Evolutionary conservation across 2,888 invertebrate genomes (phyloP).

Genomic region (Aspidiotus rigidus): DNA sequence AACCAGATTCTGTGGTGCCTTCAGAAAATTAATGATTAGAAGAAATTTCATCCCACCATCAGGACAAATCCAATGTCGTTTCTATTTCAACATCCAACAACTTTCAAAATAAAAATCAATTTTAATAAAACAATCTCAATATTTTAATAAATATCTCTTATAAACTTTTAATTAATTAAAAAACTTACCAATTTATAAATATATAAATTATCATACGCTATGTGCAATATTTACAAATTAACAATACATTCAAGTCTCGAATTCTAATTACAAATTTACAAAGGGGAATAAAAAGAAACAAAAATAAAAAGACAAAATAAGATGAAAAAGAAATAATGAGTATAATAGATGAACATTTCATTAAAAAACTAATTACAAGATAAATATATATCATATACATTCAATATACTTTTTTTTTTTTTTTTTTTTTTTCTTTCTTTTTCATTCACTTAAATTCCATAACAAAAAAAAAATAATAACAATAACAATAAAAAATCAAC

Average conservation of each 20-base stretch:
- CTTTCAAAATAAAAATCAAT: too few relatives aligned
- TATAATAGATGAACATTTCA: conserved; percentile 25
- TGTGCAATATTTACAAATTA: conserved; percentile 25
- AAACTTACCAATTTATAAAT: conserved; percentile 29
- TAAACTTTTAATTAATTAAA: conserved; percentile 28
- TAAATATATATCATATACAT: background rate
- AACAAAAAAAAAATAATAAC: conserved; percentile 27
- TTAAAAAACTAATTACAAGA: conserved; percentile 12
- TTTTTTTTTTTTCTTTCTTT: too few relatives aligned
- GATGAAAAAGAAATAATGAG: conserved; percentile 18
- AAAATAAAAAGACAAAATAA: conserved; percentile 15
- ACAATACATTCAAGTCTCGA: too few relatives aligned
- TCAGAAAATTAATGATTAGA: too few relatives aligned
- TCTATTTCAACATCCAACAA: too few relatives aligned
- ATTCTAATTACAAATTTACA: conserved; percentile 3
- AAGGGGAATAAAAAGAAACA: conserved; percentile 14
- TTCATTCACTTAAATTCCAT: conserved; percentile 18
- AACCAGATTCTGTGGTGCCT: too few relatives aligned
- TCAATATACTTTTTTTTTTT: conserved; percentile 9
- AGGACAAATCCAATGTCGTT: too few relatives aligned
- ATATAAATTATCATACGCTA: conserved; percentile 30
- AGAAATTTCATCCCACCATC: too few relatives aligned
- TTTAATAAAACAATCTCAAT: conserved; percentile 31
- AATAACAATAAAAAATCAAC: conserved; percentile 30
- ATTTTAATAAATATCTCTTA: conserved; percentile 32